Conservation (phyloP, 2,888 invertebrate species). For the Philhelius pedissequus region DNA sequence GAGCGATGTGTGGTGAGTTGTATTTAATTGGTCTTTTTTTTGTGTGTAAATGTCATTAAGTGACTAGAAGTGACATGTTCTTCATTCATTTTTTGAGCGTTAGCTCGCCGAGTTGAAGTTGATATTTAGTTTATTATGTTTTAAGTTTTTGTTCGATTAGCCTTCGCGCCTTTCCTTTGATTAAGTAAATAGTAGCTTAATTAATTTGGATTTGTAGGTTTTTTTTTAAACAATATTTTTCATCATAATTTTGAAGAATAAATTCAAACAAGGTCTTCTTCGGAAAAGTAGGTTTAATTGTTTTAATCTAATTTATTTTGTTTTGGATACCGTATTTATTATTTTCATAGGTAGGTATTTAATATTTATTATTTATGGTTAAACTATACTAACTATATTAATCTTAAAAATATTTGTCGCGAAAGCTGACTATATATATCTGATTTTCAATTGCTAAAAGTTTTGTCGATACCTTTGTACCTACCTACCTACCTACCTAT, state of each 20-base stretch:
- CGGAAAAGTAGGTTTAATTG: neutral
- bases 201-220: constrained; percentile 35
- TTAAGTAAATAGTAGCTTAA: constrained; percentile 27
- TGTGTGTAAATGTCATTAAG: neutral
- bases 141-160: constrained; percentile 5
- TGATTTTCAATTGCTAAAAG: no score
- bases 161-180: constrained; percentile 35
- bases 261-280: constrained; percentile 19
- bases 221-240: neutral
- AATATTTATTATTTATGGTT: no score
- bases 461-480: no score
- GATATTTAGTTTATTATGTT: constrained; percentile 4
- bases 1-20: constrained; percentile 45
- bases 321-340: no score
- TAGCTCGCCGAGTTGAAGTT: neutral
- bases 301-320: no score
- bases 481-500: no score
- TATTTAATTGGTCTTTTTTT: neutral
- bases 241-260: neutral
- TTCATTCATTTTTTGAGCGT: neutral
- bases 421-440: no score
- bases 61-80: neutral
- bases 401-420: no score
- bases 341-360: no score
- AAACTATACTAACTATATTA: no score